These are phyloP conservation scores for Coelogynopora nodosa DNA, from an alignment of 2,888 invertebrate genomes.

Conservation along the genomic window DNA sequence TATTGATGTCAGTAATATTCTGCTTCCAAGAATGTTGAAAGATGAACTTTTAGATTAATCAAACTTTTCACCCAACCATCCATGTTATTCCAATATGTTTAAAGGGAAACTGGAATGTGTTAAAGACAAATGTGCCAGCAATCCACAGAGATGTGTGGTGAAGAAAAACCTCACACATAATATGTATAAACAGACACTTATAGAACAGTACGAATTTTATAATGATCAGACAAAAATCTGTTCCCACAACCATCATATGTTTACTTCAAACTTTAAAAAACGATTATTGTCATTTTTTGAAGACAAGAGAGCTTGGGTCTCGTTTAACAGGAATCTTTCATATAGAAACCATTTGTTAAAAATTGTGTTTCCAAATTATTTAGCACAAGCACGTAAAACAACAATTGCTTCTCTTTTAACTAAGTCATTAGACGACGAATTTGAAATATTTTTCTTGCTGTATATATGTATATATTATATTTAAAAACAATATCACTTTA, in stretches of 20 bases:
- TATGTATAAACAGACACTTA: no score
- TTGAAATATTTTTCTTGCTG: no score
- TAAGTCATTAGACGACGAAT: no score
- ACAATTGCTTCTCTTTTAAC: background rate
- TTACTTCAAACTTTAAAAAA: background rate
- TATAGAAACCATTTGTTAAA: background rate
- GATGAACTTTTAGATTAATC: background rate
- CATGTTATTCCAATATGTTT: background rate
- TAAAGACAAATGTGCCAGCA: background rate
- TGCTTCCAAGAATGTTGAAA: background rate
- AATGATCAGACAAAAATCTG: no score
- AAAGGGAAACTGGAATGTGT: conserved; percentile 1
- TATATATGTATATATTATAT: no score
- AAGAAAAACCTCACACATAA: no score
- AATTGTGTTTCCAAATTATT: background rate
- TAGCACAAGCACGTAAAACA: background rate
- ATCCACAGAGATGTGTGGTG: no score
- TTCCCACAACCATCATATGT: no score
- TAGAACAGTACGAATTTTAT: no score
- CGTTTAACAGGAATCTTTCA: background rate
- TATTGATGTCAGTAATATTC: background rate
- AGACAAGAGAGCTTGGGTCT: background rate
- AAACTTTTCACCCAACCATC: background rate
- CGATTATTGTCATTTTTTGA: background rate
- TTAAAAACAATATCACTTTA: no score